These are phyloP conservation scores for Myanophis thanlyinensis DNA, from an alignment of 2,113 vertebrate genomes.

Conservation along the genomic window DNA sequence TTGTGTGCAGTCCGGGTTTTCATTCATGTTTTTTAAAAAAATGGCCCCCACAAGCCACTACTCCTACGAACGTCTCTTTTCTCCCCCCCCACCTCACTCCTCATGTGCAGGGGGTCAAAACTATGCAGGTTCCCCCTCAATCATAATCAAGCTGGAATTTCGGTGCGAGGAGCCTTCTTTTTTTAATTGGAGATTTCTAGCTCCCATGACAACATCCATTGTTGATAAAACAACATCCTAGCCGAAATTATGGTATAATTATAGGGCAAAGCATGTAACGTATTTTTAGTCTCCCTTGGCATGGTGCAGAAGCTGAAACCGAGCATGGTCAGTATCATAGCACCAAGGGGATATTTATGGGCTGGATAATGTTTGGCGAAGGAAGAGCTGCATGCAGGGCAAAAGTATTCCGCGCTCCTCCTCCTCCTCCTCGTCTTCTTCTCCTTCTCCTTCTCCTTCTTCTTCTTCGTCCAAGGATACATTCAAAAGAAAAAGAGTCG, in stretches of 20 bases:
- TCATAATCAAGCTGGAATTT: background rate
- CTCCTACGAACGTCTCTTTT: background rate
- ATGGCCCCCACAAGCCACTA: background rate
- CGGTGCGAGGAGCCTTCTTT: background rate
- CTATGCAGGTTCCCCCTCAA: background rate
- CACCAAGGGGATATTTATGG: slow-evolving; percentile 19
- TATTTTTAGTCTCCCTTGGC: slow-evolving; percentile 8
- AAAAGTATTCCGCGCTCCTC: background rate
- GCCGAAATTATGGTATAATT: background rate
- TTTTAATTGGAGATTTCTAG: background rate
- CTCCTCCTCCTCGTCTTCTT: too few species aligned
- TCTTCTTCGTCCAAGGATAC: background rate
- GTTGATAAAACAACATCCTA: slow-evolving; percentile 13
- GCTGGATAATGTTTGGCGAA: background rate
- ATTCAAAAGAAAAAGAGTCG: background rate
- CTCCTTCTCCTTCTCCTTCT: too few species aligned
- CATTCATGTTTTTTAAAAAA: background rate
- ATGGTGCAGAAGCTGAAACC: slow-evolving; percentile 9
- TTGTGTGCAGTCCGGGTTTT: background rate
- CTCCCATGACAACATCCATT: slow-evolving; percentile 9
- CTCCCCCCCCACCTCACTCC: too few species aligned
- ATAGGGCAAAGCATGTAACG: background rate
- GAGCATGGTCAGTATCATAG: background rate
- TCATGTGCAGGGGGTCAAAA: background rate
- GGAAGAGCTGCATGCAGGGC: background rate